Base-by-base conservation (phyloP, 2,888 invertebrate genomes). In the Parnassius mnemosyne region DNA sequence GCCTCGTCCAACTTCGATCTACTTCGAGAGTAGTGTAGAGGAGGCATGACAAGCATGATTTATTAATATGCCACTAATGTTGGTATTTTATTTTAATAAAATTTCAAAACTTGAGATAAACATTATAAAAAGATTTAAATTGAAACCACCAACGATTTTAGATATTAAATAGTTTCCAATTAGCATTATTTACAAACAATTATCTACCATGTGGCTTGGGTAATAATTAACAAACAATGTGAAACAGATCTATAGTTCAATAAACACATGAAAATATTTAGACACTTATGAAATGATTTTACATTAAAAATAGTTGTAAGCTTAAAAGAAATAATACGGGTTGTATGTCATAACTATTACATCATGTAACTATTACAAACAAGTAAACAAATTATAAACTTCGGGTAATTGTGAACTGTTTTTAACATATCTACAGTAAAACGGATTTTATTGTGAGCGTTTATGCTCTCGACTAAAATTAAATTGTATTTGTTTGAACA, bases 51-150 rank as follows among this genome's bases (percentile, higher is more conserved):
- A 13, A 47, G 5, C 3, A 9, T 13, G 47, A 49, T 13, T 49
- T 46, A 1, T 10, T 49, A 13, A 13, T 9, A 13, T 49, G 0
- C 9, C 3, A 16, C 16, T 49, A 49, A 49, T 13, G 3, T 49
- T 49, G 7, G 13, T 3, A 49, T 49, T 49, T n/a, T 47, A 47
- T 13, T 47, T 13, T 49, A 46, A 11, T 46, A 12, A 46, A 59
- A 34, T 47, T 53, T 53, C n/a, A 44, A 60, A 60, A 54, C 43
- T 10, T 50, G 60, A 54, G 60, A 13, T 13, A 16, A 47, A 49
- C 13, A 12, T 9, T 13, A 13, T 13, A 49, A 54, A 46, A 47
- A 25, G 42, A 20, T 49, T 60, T 50, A 13, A 56, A 34, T 56
- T 10, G 34, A 34, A 9, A 57, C 50, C 34, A 42, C 3, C 20